These are phyloP conservation scores for Liodrosophila aerea DNA, from an alignment of 2,888 invertebrate genomes.

Conservation along the genomic window DNA sequence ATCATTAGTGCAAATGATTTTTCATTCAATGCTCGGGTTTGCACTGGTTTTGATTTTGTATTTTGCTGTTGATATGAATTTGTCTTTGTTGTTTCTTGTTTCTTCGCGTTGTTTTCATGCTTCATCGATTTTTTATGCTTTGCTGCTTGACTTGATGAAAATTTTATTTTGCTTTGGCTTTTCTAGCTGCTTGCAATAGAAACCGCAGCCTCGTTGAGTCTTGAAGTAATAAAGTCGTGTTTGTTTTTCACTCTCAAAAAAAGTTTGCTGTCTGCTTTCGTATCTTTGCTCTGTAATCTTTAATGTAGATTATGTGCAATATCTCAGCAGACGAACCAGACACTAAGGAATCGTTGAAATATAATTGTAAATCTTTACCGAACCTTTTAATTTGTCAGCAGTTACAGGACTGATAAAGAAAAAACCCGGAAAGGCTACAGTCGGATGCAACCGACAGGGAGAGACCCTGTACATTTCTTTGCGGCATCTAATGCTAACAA, in stretches of 20 bases:
- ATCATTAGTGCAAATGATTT: slow-evolving; percentile 72
- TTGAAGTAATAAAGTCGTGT: slow-evolving; percentile 53
- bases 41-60: slow-evolving; percentile 26
- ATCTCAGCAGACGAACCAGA: slow-evolving; percentile 32
- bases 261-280: slow-evolving; percentile 29
- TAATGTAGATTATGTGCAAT: slow-evolving; percentile 64
- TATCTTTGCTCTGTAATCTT: slow-evolving; percentile 46
- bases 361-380: neutral
- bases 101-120: slow-evolving; percentile 59
- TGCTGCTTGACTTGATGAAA: slow-evolving; percentile 64
- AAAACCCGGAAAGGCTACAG: no score
- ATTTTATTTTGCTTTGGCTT: slow-evolving; percentile 26
- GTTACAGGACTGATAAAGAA: no score
- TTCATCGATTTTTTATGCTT: slow-evolving; percentile 68
- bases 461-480: no score
- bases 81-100: slow-evolving; percentile 30
- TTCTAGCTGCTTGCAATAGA: slow-evolving; percentile 35
- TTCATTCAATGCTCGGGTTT: slow-evolving; percentile 57
- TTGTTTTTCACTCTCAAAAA: slow-evolving; percentile 45
- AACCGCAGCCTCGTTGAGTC: slow-evolving; percentile 39
- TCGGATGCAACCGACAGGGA: no score
- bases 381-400: slow-evolving; percentile 3
- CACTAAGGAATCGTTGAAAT: slow-evolving; percentile 15
- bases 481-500: no score
- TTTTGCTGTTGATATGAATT: slow-evolving; percentile 28